phyloP scores from a whole-genome alignment of 2,797 vertebrate species.

The Notolabrus celidotus region DNA sequence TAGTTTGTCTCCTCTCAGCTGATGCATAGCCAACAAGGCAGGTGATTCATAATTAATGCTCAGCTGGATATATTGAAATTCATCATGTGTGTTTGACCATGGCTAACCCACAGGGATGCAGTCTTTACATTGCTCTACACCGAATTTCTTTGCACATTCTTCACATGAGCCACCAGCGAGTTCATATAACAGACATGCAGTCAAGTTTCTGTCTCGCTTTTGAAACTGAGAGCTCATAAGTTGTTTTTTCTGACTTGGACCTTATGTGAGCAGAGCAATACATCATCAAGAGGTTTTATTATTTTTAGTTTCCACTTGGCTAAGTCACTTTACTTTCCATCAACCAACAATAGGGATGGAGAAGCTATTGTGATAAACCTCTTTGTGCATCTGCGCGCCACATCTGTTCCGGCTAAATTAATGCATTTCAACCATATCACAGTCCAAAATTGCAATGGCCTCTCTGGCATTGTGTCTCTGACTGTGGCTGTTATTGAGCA shows the following conservation, averaged over 20 bases:
- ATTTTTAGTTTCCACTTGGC: constrained; percentile 25
- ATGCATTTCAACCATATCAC: constrained; percentile 53
- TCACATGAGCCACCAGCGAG: constrained; percentile 8
- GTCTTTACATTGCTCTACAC: constrained; percentile 39
- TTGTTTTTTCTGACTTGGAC: constrained; percentile 16
- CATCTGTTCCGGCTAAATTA: constrained; percentile 65
- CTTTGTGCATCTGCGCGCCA: constrained; percentile 51
- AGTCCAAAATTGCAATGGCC: constrained; percentile 48
- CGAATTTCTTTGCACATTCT: constrained; percentile 14
- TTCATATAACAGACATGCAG: constrained; percentile 21
- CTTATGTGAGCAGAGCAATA: constrained; percentile 14
- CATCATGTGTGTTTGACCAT: constrained; percentile 65
- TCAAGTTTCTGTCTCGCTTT: constrained; percentile 8
- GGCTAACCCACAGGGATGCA: constrained; percentile 25
- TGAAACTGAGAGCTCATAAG: constrained; percentile 12
- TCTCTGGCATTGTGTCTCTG: constrained; percentile 44
- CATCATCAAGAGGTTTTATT: constrained; percentile 7
- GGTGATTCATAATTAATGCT: constrained; percentile 76
- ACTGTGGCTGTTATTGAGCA: constrained; percentile 60
- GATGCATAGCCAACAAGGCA: constrained; percentile 70
- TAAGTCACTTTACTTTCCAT: constrained; percentile 37
- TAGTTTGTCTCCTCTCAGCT: constrained; percentile 55
- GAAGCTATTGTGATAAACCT: constrained; percentile 16
- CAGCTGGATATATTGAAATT: constrained; percentile 66
- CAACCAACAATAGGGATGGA: constrained; percentile 32